Evolutionary conservation across 2,888 invertebrate genomes (phyloP).

Genomic region (Apamea crenata): DNA sequence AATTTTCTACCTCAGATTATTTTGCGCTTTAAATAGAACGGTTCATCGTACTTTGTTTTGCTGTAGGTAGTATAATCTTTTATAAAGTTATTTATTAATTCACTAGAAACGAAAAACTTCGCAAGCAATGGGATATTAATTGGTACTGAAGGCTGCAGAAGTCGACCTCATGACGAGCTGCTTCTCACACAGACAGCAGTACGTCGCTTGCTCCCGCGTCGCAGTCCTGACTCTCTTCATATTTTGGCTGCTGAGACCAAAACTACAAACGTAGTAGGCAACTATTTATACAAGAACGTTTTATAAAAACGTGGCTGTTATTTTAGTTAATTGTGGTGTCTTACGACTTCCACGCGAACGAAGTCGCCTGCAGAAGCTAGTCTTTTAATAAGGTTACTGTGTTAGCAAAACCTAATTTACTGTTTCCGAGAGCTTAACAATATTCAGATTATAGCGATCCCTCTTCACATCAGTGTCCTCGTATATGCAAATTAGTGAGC

Average conservation of each 20-base stretch:
- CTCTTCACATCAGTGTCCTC: background rate
- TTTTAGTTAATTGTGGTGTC: background rate
- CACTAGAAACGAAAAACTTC: background rate
- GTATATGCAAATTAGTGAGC: conserved; percentile 31
- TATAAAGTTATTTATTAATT: background rate
- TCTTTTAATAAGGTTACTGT: background rate
- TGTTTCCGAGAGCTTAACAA: background rate
- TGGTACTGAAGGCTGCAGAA: too few species aligned
- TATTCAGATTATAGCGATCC: background rate
- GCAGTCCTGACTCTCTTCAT: background rate
- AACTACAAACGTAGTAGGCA: background rate
- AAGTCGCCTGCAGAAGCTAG: background rate
- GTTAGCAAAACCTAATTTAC: background rate
- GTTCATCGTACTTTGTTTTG: conserved; percentile 3
- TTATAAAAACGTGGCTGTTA: background rate
- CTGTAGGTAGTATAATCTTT: background rate
- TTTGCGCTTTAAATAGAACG: background rate
- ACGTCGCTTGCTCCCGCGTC: background rate
- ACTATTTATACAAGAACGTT: background rate
- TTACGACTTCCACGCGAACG: background rate
- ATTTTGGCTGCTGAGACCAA: background rate
- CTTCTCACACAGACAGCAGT: background rate
- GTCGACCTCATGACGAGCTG: background rate
- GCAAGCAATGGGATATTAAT: background rate
- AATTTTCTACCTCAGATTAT: background rate